phyloP scores from a whole-genome alignment of 2,888 invertebrate genomes.

The Leptinotarsa tumamoca region DNA sequence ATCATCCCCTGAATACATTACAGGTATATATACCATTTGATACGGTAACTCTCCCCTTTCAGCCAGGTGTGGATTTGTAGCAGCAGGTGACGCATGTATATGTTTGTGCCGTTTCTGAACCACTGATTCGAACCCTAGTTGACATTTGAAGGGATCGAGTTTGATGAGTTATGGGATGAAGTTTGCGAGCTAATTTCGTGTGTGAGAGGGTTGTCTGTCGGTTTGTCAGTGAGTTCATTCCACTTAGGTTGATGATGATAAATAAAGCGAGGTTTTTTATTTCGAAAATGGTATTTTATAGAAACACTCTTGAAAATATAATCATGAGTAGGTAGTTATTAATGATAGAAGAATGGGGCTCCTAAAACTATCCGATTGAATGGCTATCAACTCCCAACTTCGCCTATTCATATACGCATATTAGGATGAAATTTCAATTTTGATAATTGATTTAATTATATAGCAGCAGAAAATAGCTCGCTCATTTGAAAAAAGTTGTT shows the following conservation, averaged over 20 bases:
- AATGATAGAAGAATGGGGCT: no score
- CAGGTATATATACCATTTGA: constrained; percentile 52
- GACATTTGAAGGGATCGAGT: constrained; percentile 34
- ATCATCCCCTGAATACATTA: constrained; percentile 55
- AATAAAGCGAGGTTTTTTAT: neutral
- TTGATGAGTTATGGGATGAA: constrained; percentile 13
- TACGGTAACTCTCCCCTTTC: constrained; percentile 45
- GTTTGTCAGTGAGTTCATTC: neutral
- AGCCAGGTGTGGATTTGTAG: constrained; percentile 52
- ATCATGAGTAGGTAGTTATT: no score
- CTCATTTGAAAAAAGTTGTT: no score
- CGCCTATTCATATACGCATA: no score
- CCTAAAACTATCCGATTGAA: no score
- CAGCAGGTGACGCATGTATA: constrained; percentile 52
- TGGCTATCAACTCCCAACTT: no score
- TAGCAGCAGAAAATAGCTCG: no score
- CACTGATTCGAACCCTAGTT: constrained; percentile 36
- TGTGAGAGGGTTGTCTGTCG: neutral
- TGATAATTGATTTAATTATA: no score
- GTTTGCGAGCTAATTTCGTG: constrained; percentile 10
- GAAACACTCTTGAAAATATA: no score
- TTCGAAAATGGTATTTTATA: neutral
- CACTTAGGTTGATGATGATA: neutral
- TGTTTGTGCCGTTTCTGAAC: constrained; percentile 41
- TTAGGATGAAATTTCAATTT: no score